phyloP scores from a whole-genome alignment of 2,797 vertebrate genomes.

The Sarcoramphus papa region DNA sequence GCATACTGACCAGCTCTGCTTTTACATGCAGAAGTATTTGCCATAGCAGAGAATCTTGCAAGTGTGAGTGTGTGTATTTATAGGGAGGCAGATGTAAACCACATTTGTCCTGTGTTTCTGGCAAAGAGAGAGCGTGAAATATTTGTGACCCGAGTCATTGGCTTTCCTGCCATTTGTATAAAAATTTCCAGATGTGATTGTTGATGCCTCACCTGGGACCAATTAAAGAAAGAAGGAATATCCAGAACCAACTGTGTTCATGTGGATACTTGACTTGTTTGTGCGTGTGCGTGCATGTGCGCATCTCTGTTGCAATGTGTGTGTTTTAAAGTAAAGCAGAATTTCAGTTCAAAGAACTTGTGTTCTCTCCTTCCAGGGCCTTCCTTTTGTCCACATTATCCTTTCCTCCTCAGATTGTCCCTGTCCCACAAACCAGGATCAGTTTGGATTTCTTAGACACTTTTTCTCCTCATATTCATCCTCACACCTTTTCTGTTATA shows the following conservation, averaged over 20 bases:
- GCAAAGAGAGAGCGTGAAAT: constrained; percentile 69
- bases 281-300: background rate
- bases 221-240: constrained; percentile 59
- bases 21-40: background rate
- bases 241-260: constrained; percentile 43
- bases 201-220: constrained; percentile 67
- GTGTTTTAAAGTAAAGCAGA: constrained; percentile 31
- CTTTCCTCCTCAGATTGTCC: background rate
- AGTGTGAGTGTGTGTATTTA: constrained; percentile 40
- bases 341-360: constrained; percentile 36
- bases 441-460: background rate
- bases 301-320: constrained; percentile 14
- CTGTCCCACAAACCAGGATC: background rate
- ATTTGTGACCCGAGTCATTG: constrained; percentile 69
- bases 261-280: constrained; percentile 42
- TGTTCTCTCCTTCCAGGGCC: background rate
- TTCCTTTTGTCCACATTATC: background rate
- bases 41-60: background rate
- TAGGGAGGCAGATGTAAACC: constrained; percentile 67
- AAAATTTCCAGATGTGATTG: constrained; percentile 70
- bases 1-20: background rate
- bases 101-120: constrained; percentile 69
- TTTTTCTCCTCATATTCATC: background rate
- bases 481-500: background rate
- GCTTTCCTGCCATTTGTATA: constrained; percentile 67